phyloP scores from a whole-genome alignment of 2,797 vertebrate species.

The Coreius guichenoti region DNA sequence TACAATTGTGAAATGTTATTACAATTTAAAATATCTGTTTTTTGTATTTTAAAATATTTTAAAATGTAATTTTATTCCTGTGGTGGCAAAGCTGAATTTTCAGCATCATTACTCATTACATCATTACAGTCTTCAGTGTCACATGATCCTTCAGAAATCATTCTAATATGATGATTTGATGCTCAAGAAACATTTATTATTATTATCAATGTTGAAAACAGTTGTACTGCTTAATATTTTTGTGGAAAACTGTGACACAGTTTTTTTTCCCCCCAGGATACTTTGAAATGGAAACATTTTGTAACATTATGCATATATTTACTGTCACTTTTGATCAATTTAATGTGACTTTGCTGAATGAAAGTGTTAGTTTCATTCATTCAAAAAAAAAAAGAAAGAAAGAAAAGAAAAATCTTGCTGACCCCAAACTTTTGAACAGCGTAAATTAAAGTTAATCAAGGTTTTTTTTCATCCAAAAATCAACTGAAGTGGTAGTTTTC shows the following conservation, averaged over 20 bases:
- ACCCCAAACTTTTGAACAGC: not conserved
- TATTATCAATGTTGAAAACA: not conserved
- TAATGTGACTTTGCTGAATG: not conserved
- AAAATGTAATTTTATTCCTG: no score
- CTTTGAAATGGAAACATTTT: not conserved
- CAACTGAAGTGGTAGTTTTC: not conserved
- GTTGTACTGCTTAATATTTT: not conserved
- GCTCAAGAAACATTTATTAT: not conserved
- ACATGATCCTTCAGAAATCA: no score
- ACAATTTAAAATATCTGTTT: not conserved
- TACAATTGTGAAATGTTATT: not conserved
- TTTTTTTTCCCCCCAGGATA: no score
- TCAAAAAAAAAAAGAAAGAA: no score
- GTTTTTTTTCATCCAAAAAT: not conserved
- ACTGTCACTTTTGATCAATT: not conserved
- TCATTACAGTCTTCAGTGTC: no score
- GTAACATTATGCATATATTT: not conserved
- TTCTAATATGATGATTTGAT: no score
- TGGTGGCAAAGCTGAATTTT: no score
- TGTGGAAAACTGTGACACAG: not conserved
- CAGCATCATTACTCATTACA: no score
- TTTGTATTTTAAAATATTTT: not conserved
- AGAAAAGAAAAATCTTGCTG: not conserved
- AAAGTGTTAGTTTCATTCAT: not conserved
- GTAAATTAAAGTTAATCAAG: not conserved